Evolutionary conservation across 2,888 invertebrate species (phyloP).

Genomic region (Lithophane ornitopus): DNA sequence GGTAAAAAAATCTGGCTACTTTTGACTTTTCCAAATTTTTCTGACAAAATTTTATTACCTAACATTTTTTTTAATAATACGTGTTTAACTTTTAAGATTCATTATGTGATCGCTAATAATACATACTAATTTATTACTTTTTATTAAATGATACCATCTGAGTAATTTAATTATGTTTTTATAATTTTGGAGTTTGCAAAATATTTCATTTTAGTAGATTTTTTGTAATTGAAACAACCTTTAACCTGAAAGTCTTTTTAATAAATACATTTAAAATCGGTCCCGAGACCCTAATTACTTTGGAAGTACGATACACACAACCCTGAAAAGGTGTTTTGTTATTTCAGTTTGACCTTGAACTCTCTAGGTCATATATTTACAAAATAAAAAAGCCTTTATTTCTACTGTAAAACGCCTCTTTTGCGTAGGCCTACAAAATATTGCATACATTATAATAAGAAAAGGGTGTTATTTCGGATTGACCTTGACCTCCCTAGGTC

Average conservation of each 20-base stretch:
- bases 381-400: not conserved
- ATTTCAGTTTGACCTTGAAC: not conserved
- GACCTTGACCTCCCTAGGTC: not conserved
- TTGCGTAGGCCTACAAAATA: not conserved
- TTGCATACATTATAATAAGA: not conserved
- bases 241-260: not conserved
- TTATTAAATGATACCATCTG: conserved; percentile 55
- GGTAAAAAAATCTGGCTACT: conserved; percentile 43
- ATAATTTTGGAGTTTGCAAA: too few relatives aligned
- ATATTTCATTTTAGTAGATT: too few relatives aligned
- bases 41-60: conserved; percentile 51
- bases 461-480: not conserved
- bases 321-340: not conserved
- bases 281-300: not conserved
- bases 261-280: not conserved
- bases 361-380: not conserved
- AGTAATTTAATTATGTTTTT: not conserved
- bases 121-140: conserved; percentile 60
- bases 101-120: conserved; percentile 58
- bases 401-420: not conserved
- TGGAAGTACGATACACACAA: not conserved
- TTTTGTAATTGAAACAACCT: not conserved
- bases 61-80: conserved; percentile 51
- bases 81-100: conserved; percentile 59
- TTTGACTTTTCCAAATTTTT: conserved; percentile 54